Base-by-base conservation (phyloP, 2,113 vertebrate species). In the Anarrhichthys ocellatus region DNA sequence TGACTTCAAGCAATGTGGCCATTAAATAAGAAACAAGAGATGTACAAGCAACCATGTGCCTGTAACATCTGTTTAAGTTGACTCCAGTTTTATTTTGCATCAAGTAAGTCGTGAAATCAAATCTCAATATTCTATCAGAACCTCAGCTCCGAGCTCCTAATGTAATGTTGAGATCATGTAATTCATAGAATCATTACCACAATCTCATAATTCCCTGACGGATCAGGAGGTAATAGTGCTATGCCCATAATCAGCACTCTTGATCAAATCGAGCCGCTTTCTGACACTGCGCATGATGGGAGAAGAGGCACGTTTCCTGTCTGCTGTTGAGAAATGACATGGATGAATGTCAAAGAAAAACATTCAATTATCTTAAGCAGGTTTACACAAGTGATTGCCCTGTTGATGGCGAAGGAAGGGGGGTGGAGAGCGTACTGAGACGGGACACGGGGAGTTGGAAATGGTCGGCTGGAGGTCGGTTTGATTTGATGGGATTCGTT, bases 261-360 rank as follows among this genome's bases (percentile, higher is more conserved):
- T 70, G 79, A 88, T 90, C 68, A 68, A 38, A 79, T 48, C 11
- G 2, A 69, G 61, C 42, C 14, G 2, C 36, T 20, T 65, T 15
- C 56, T 64, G 66, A 84, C 82, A 40, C 67, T 2, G 18, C 15
- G 40, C 73, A 56, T 61, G 78, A 82, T 64, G 70, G 63, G 71
- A 82, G 73, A 81, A 82, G 59, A 81, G 44, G 70, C 61, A 67
- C 6, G n/a, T 63, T 89, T 86, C 82, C 78, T 68, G 70, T 62
- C 48, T 13, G 52, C 73, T 52, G 81, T 46, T 72, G 61, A 85
- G 59, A 75, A 91, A 87, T 73, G 69, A 81, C 83, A 88, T 74
- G 81, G 85, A 67, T 89, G 82, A 86, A 88, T 85, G 87, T 86
- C 36, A 87, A 88, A 92, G 85, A 78, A 90, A 87, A 93, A 89